Conservation (phyloP, 2,888 invertebrate genomes). For the Hyalella azteca region DNA sequence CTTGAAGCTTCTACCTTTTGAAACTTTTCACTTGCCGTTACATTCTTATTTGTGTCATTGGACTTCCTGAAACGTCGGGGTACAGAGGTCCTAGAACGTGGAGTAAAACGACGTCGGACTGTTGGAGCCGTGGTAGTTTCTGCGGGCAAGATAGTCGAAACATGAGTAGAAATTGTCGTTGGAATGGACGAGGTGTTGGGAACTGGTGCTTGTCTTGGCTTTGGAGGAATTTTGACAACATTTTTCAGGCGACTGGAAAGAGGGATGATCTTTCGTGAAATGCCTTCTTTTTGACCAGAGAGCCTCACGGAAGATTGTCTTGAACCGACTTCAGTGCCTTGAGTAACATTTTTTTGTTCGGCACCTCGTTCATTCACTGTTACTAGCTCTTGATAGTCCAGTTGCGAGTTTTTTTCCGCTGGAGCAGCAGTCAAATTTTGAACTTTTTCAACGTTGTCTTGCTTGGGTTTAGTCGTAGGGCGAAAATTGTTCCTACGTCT, state of each 20-base stretch:
- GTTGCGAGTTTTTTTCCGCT: too few relatives aligned
- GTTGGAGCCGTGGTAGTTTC: not conserved
- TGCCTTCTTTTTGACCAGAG: not conserved
- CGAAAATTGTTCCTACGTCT: not conserved
- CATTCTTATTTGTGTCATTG: not conserved
- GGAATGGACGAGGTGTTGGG: not conserved
- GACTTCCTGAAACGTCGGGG: not conserved
- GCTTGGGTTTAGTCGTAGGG: not conserved
- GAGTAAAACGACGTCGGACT: not conserved
- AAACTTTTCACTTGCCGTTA: not conserved
- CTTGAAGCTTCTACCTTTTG: not conserved
- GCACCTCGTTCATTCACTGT: too few relatives aligned
- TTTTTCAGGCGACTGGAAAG: constrained; percentile 7
- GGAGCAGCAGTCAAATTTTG: not conserved
- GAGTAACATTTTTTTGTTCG: too few relatives aligned
- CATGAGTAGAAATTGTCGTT: not conserved
- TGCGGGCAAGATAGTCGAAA: not conserved
- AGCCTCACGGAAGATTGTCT: too few relatives aligned
- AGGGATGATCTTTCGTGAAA: not conserved
- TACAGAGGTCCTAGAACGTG: not conserved
- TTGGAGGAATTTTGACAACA: not conserved
- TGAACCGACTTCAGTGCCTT: too few relatives aligned
- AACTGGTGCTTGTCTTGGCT: not conserved
- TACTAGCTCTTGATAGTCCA: too few relatives aligned
- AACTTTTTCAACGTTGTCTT: not conserved